Conservation (phyloP, 2,888 invertebrate species). For the Patella ulyssiponensis region DNA sequence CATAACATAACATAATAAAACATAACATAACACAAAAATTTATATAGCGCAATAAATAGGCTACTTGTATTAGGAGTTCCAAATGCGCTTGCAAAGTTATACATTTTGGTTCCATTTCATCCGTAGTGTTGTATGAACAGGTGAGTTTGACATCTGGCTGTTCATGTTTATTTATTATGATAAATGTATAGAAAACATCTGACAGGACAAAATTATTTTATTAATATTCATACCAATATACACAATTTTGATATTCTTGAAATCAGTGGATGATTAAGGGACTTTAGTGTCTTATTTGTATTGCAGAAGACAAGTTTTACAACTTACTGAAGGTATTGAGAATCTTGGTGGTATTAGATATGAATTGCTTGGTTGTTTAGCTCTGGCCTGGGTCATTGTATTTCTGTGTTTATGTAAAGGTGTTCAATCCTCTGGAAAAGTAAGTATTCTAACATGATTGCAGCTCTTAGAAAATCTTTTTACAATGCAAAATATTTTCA, state of each 20-base stretch:
- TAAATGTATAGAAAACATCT: too few species aligned
- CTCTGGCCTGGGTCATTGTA: constrained; percentile 57
- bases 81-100: too few species aligned
- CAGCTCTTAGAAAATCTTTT: background rate
- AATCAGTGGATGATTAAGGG: background rate
- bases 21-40: too few species aligned
- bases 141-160: too few species aligned
- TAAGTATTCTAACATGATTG: constrained; percentile 21
- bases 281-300: background rate
- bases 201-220: background rate
- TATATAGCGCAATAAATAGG: too few species aligned
- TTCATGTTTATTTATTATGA: too few species aligned
- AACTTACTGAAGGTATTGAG: constrained; percentile 53
- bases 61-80: too few species aligned
- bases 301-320: constrained; percentile 51
- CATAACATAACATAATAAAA: too few species aligned
- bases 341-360: constrained; percentile 51
- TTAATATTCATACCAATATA: background rate
- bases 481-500: background rate
- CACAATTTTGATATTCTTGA: background rate
- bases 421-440: constrained; percentile 55
- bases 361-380: constrained; percentile 53
- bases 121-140: too few species aligned
- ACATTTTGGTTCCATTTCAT: too few species aligned
- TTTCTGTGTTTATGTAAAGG: constrained; percentile 61